Conservation (phyloP, 1,140 invertebrate genomes). For the Pseudomyrmex flavicornis region DNA sequence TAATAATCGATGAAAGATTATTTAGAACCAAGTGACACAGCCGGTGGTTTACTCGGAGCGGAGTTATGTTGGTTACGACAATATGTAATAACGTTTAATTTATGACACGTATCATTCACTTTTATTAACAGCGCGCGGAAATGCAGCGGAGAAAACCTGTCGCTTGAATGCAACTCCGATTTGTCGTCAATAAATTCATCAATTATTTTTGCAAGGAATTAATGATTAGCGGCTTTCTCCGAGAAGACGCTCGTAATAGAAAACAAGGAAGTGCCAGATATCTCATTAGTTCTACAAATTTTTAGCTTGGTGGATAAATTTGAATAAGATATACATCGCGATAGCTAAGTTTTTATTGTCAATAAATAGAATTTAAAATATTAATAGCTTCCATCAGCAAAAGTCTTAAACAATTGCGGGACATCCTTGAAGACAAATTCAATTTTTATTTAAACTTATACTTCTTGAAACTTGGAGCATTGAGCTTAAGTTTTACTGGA, state of each 20-base stretch:
- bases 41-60: neutral
- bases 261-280: slow-evolving; percentile 30
- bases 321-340: neutral
- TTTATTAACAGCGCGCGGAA: slow-evolving; percentile 18
- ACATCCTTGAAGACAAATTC: neutral
- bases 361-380: neutral
- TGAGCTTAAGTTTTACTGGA: neutral
- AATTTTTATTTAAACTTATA: neutral
- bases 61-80: neutral
- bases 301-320: slow-evolving; percentile 27
- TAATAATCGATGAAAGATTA: neutral
- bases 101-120: slow-evolving; percentile 8
- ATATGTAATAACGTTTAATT: slow-evolving; percentile 6
- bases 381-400: neutral
- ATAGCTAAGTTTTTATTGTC: neutral
- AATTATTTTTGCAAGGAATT: slow-evolving; percentile 48
- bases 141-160: slow-evolving; percentile 19
- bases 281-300: slow-evolving; percentile 36
- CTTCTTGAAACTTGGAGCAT: neutral
- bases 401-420: neutral
- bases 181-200: slow-evolving; percentile 33
- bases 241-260: slow-evolving; percentile 13
- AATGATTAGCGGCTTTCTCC: slow-evolving; percentile 47
- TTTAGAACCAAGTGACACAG: neutral
- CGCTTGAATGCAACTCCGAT: slow-evolving; percentile 9